Evolutionary conservation across 2,797 vertebrate genomes (phyloP).

Genomic region (Chromis chromis): DNA sequence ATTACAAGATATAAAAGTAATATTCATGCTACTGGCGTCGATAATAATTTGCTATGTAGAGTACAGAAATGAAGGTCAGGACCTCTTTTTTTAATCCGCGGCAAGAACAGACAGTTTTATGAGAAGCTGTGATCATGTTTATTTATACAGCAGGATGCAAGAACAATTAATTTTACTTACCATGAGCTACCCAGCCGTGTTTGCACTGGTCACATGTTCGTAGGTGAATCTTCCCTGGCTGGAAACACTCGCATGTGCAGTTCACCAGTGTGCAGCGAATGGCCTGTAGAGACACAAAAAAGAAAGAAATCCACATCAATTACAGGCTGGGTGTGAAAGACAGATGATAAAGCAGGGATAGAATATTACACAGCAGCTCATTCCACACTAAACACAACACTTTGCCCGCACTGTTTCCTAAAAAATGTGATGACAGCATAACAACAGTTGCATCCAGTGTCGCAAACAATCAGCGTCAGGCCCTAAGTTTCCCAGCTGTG

Average conservation of each 20-base stretch:
- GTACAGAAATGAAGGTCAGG: slow-evolving; percentile 12
- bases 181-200: slow-evolving; percentile 99
- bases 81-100: slow-evolving; percentile 6
- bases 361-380: slow-evolving; percentile 5
- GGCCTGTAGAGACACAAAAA: slow-evolving; percentile 84
- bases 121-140: slow-evolving; percentile 7
- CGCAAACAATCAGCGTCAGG: slow-evolving; percentile 5
- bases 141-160: not conserved
- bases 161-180: slow-evolving; percentile 80
- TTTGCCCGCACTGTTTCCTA: not conserved
- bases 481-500: slow-evolving; percentile 15
- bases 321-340: slow-evolving; percentile 15
- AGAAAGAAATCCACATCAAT: slow-evolving; percentile 43
- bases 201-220: slow-evolving; percentile 99
- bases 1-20: slow-evolving; percentile 3
- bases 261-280: slow-evolving; percentile 99
- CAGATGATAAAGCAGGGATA: not conserved
- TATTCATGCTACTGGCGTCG: slow-evolving; percentile 11
- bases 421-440: slow-evolving; percentile 11
- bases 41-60: not conserved
- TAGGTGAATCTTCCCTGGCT: slow-evolving; percentile 98
- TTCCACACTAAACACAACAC: not conserved
- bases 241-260: slow-evolving; percentile 99
- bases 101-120: slow-evolving; percentile 41
- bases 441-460: slow-evolving; percentile 11